Evolutionary conservation across 35 echinoderm and acorn worm genomes (phyloP).

Genomic region (Lytechinus pictus): DNA sequence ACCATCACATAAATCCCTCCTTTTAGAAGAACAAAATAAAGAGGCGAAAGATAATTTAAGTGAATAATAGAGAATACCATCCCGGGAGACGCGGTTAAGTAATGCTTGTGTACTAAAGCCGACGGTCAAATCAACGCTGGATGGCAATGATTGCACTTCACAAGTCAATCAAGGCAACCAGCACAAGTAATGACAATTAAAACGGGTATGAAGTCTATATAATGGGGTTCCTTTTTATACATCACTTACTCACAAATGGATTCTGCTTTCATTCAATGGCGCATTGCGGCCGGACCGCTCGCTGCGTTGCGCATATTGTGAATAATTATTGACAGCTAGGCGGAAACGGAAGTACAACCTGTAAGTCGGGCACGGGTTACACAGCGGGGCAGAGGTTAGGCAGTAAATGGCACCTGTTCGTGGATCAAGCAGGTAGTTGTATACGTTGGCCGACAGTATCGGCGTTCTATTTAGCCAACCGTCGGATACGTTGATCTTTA

Average conservation of each 20-base stretch:
- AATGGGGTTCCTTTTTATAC: not conserved
- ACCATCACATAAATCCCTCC: too few relatives aligned
- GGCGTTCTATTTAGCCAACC: not conserved
- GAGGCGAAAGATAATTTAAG: too few relatives aligned
- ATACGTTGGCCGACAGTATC: not conserved
- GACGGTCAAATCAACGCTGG: not conserved
- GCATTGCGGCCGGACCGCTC: not conserved
- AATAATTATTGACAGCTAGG: not conserved
- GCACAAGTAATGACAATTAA: not conserved
- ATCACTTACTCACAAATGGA: not conserved
- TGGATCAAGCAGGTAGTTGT: not conserved
- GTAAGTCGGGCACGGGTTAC: not conserved
- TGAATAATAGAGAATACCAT: too few relatives aligned
- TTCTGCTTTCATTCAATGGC: not conserved
- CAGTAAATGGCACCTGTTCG: conserved; percentile 47
- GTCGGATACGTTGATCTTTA: not conserved
- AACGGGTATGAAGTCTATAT: not conserved
- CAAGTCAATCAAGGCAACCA: not conserved
- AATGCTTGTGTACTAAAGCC: not conserved
- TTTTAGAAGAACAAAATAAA: too few relatives aligned
- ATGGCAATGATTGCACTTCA: not conserved
- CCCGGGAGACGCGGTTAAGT: too few relatives aligned
- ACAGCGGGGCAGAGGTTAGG: conserved; percentile 39
- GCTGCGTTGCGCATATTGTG: not conserved
- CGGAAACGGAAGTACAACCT: conserved; percentile 54